Conservation (phyloP, 2,113 vertebrate species). For the Petrocephalus microphthalmus region DNA sequence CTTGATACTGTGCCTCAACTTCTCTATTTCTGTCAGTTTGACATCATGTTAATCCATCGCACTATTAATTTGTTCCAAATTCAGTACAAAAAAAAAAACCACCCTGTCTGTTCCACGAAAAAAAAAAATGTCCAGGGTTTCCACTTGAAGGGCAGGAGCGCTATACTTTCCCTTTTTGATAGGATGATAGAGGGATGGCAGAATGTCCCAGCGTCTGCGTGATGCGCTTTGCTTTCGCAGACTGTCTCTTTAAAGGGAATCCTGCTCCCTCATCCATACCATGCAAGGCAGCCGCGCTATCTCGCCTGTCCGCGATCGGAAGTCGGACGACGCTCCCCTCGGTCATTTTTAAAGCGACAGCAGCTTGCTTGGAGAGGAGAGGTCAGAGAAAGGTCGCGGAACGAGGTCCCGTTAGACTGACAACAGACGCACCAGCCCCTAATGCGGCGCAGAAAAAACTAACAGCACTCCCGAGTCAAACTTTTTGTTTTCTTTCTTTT, state of each 20-base stretch:
- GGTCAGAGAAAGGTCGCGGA: constrained; percentile 80
- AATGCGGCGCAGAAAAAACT: constrained; percentile 51
- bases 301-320: constrained; percentile 61
- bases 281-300: constrained; percentile 44
- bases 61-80: constrained; percentile 53
- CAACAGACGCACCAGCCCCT: constrained; percentile 55
- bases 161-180: constrained; percentile 49
- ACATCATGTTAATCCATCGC: constrained; percentile 43
- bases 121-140: constrained; percentile 56
- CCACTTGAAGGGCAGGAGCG: constrained; percentile 39
- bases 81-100: constrained; percentile 36
- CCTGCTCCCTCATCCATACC: constrained; percentile 56
- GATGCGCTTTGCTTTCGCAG: constrained; percentile 50
- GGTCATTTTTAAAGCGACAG: constrained; percentile 82
- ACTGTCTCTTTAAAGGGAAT: constrained; percentile 66
- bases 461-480: constrained; percentile 24
- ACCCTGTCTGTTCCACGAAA: constrained; percentile 47
- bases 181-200: constrained; percentile 39
- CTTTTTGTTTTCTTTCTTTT: not conserved
- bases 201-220: constrained; percentile 48
- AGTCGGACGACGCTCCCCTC: constrained; percentile 65
- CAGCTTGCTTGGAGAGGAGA: constrained; percentile 69
- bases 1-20: constrained; percentile 24
- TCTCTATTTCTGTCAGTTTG: constrained; percentile 34
- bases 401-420: constrained; percentile 64